Percentiles rank a stretch among this genome's conserved stretches.
Evolutionary conservation across 2,113 vertebrate genomes (phyloP).

Genomic region (Phalacrocorax carbo): DNA sequence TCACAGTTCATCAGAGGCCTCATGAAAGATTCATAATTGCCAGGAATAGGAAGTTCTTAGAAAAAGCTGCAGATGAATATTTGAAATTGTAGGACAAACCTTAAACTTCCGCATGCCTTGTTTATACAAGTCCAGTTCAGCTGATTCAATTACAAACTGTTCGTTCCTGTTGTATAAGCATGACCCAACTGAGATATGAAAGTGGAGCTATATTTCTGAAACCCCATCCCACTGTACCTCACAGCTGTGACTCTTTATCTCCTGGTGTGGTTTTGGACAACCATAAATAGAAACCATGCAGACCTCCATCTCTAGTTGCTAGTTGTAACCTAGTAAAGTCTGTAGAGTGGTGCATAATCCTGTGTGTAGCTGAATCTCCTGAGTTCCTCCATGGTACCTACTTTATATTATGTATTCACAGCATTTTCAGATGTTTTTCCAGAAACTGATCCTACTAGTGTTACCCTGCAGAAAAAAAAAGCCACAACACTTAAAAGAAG

Average conservation of each 20-base stretch:
- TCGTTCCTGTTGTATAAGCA: not conserved
- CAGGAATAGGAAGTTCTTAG: not conserved
- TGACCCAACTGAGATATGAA: not conserved
- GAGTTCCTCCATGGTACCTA: not conserved
- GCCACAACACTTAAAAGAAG: not conserved
- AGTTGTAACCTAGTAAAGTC: not conserved
- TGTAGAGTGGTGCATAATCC: not conserved
- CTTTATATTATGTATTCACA: not conserved
- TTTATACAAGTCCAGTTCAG: not conserved
- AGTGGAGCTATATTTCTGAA: conserved; percentile 24
- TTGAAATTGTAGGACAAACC: not conserved
- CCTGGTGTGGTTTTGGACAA: not conserved
- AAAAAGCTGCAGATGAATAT: not conserved
- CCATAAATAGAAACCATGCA: not conserved
- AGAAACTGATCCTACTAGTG: not conserved
- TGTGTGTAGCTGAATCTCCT: not conserved
- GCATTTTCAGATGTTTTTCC: not conserved
- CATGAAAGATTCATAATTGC: conserved; percentile 13
- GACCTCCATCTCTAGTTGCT: not conserved
- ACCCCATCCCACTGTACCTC: not conserved
- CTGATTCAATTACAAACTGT: not conserved
- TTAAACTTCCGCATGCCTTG: not conserved
- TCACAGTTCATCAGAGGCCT: not conserved
- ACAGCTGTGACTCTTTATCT: conserved; percentile 16
- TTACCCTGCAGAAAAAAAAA: not conserved